Evolutionary conservation across 2,888 invertebrate genomes (phyloP).

Genomic region (Dasypogon diadema): DNA sequence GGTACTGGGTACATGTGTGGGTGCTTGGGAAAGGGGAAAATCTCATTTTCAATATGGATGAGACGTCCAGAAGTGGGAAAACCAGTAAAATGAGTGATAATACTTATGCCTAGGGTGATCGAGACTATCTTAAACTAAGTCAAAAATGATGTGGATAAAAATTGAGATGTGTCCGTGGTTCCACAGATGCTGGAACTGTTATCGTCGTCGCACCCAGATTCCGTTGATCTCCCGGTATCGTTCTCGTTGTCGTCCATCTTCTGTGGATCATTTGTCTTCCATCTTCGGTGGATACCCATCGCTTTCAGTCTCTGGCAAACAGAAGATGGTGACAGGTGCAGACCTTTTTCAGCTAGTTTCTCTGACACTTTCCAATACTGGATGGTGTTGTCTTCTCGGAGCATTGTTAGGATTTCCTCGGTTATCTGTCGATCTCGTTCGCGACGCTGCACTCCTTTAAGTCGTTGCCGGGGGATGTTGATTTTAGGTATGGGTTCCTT

Average conservation of each 20-base stretch:
- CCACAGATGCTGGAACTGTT: slow-evolving; percentile 28
- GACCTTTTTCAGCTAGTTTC: slow-evolving; percentile 66
- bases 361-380: slow-evolving; percentile 68
- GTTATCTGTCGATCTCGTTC: slow-evolving; percentile 66
- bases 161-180: slow-evolving; percentile 12
- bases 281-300: slow-evolving; percentile 67
- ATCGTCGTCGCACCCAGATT: slow-evolving; percentile 22
- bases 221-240: neutral
- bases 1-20: neutral
- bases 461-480: slow-evolving; percentile 61
- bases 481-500: slow-evolving; percentile 35
- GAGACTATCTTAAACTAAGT: neutral
- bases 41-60: neutral
- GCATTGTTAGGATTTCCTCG: slow-evolving; percentile 66
- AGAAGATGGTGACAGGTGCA: slow-evolving; percentile 67
- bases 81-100: neutral
- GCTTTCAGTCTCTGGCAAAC: slow-evolving; percentile 67
- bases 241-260: neutral
- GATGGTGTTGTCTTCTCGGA: slow-evolving; percentile 67
- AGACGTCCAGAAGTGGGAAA: neutral
- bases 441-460: slow-evolving; percentile 66
- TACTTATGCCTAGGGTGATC: neutral
- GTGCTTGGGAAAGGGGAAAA: too few relatives aligned
- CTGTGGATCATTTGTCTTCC: slow-evolving; percentile 59
- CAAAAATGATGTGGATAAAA: slow-evolving; percentile 18